Conservation (phyloP, 2,113 vertebrate species). For the Rhipidura dahli region DNA sequence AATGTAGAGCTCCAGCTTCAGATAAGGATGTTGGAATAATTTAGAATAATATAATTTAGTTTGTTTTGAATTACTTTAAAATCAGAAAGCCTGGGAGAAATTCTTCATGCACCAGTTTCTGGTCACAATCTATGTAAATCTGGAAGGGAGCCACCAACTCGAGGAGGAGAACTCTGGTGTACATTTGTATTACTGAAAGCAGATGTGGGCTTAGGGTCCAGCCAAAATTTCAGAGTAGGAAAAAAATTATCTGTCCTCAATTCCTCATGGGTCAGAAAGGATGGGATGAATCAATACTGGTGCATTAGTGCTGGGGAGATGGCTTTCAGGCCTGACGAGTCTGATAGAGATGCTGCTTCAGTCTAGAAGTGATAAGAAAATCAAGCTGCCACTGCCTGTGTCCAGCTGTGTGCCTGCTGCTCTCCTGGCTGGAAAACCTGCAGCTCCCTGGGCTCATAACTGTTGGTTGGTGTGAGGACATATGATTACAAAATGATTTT, state of each 20-base stretch:
- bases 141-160: background rate
- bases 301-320: background rate
- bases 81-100: background rate
- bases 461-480: background rate
- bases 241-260: background rate
- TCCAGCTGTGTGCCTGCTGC: background rate
- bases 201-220: background rate
- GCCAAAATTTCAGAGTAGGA: background rate
- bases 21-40: background rate
- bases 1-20: background rate
- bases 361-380: background rate
- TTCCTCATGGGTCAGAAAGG: background rate
- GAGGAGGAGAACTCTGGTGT: background rate
- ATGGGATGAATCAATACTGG: background rate
- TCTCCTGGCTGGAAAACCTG: background rate
- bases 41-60: background rate
- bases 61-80: background rate
- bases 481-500: rapidly evolving
- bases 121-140: background rate
- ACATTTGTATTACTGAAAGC: background rate
- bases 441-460: background rate
- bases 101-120: background rate
- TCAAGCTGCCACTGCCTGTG: background rate
- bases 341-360: background rate
- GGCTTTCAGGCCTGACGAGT: background rate